A percentile compares a stretch with the other conserved stretches of the same genome.
Evolutionary conservation across 2,797 vertebrate species (phyloP).

Genomic region (Lagocephalus sceleratus): DNA sequence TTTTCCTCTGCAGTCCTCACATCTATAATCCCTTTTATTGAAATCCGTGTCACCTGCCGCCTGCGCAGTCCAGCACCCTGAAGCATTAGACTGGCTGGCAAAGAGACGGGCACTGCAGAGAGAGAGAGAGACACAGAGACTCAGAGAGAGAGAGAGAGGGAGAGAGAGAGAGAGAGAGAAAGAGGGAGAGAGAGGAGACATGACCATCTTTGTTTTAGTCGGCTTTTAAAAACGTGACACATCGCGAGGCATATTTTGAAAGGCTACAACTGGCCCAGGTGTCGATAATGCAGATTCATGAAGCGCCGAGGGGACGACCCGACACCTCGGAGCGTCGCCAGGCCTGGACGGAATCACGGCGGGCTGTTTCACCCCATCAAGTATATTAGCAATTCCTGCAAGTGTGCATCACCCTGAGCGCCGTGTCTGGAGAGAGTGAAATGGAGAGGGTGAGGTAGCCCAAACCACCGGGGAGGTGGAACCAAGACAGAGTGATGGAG

Average conservation of each 20-base stretch:
- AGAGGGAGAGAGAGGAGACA: conserved; percentile 19
- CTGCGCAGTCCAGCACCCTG: conserved; percentile 75
- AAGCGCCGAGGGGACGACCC: too few relatives aligned
- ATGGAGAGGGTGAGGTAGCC: conserved; percentile 57
- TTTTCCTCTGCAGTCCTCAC: conserved; percentile 70
- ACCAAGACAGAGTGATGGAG: conserved; percentile 50
- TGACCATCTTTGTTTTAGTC: conserved; percentile 14
- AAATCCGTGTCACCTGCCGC: conserved; percentile 81
- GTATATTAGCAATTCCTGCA: conserved; percentile 34
- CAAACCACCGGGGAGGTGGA: conserved; percentile 52
- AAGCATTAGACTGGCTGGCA: conserved; percentile 73
- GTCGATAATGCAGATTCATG: too few relatives aligned
- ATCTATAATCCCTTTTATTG: conserved; percentile 82
- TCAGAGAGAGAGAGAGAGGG: background rate
- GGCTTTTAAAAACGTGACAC: conserved; percentile 27
- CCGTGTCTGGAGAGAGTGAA: conserved; percentile 57
- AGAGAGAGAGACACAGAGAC: conserved; percentile 22
- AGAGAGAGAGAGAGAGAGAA: too few relatives aligned
- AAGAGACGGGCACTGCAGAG: conserved; percentile 66
- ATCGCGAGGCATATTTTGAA: background rate
- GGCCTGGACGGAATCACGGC: too few relatives aligned
- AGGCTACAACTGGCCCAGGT: too few relatives aligned
- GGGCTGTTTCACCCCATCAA: conserved; percentile 21
- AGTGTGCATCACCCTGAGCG: conserved; percentile 38
- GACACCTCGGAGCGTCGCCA: too few relatives aligned